Evolutionary conservation across 2,113 vertebrate species (phyloP).

Genomic region (Eidolon helvum): DNA sequence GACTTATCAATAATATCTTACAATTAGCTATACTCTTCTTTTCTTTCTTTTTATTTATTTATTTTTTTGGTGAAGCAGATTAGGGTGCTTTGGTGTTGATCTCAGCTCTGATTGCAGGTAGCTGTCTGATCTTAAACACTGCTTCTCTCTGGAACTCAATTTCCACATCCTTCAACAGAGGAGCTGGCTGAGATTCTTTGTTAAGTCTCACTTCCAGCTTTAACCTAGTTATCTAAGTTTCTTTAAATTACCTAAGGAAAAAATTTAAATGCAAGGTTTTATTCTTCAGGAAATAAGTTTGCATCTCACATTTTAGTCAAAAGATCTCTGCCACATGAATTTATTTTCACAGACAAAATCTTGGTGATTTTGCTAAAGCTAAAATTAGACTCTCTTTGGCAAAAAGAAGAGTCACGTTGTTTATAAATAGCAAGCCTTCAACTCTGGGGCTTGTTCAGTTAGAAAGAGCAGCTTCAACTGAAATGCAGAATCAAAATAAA

Average conservation of each 20-base stretch:
- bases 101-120: neutral
- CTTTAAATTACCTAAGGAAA: constrained; percentile 8
- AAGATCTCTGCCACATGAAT: constrained; percentile 36
- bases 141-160: neutral
- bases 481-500: constrained; percentile 57
- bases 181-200: neutral
- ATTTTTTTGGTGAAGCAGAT: neutral
- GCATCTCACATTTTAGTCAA: neutral
- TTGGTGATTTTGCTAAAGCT: constrained; percentile 66
- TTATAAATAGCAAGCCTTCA: constrained; percentile 74
- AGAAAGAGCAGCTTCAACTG: constrained; percentile 54
- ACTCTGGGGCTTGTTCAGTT: constrained; percentile 5
- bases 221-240: neutral
- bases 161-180: neutral
- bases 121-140: neutral
- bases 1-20: neutral
- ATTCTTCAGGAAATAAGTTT: constrained; percentile 16
- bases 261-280: neutral
- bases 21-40: neutral
- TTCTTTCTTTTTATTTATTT: neutral
- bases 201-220: neutral
- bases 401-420: constrained; percentile 45
- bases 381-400: constrained; percentile 60
- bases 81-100: neutral
- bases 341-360: constrained; percentile 61